Base-by-base conservation (phyloP, 2,113 vertebrate genomes). In the Actinemys pallida region DNA sequence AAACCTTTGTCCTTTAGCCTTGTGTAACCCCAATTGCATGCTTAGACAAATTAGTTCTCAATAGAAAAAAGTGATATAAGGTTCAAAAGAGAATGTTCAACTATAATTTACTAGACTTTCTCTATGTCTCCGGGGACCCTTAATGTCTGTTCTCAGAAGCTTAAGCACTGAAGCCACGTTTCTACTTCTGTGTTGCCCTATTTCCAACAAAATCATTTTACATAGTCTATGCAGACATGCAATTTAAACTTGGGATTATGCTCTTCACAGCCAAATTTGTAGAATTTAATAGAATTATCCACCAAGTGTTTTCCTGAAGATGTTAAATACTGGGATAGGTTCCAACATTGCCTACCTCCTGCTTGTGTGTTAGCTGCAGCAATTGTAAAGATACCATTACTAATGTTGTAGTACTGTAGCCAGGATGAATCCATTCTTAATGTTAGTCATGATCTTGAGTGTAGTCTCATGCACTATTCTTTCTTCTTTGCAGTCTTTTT, bases 211-310 rank as follows among this genome's bases (percentile, higher is more conserved):
- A 83, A 76, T 90, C 31, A 93, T 31, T 78, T 92, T 83, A 27
- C 19, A 35, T 10, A 80, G 57, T 75, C 57, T 62, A 35, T 86
- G 8, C 4, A 87, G 53, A 53, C 52, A 35, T 90, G 54, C 39
- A 87, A 53, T 93, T 89, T 92, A 79, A 76, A 92, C 54, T 94
- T 94, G 27, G 84, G 75, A 86, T 87, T 97, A 45, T 88, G 35
- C 84, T 93, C 93, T 92, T 49, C 29, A 90, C 86, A 92, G 83
- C 81, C 89, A 88, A 3, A 1, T 0, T 94, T 96, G 96, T 87
- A 82, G 75, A 92, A 94, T 93, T 87, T 93, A 96, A 91, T 95
- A 80, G 22, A 84, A 96, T 96, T 97, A 96, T 96, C 69, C 79
- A 20, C 47, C 93, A 90, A 90, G n/a, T 95, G 87, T 65, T 91